A percentile compares a stretch with the other conserved stretches of the same genome.
These are phyloP conservation scores for human (Homo sapiens) DNA, from an alignment of 2,113 vertebrate genomes.

Conservation along the genomic window DNA sequence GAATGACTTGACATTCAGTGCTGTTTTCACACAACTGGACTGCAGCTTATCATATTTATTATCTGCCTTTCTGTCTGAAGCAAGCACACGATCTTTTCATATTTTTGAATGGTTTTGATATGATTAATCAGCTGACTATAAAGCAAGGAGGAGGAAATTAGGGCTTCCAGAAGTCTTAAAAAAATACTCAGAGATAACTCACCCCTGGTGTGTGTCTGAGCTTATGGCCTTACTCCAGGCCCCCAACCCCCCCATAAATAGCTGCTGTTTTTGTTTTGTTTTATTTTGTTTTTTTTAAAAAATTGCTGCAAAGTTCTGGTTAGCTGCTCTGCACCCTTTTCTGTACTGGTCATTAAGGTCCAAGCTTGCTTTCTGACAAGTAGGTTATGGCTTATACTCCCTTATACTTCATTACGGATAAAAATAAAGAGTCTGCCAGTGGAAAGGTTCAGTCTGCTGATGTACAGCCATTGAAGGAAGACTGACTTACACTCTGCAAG, in stretches of 20 bases:
- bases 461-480: background rate
- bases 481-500: background rate
- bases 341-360: background rate
- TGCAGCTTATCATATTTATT: background rate
- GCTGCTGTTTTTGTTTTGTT: background rate
- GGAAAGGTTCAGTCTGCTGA: background rate
- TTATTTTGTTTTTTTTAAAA: too few relatives aligned
- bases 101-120: background rate
- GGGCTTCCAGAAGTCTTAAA: background rate
- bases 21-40: accelerated
- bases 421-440: background rate
- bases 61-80: background rate
- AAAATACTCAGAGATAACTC: background rate
- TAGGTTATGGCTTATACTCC: background rate
- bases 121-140: background rate
- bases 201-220: background rate
- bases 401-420: background rate
- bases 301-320: background rate
- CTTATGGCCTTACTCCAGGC: background rate
- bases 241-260: background rate
- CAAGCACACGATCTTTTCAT: background rate
- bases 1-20: background rate
- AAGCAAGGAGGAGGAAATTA: background rate
- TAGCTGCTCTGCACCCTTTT: background rate
- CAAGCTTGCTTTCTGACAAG: background rate